Base-by-base conservation (phyloP, 2,888 invertebrate genomes). In the Tetragonula carbonaria region DNA sequence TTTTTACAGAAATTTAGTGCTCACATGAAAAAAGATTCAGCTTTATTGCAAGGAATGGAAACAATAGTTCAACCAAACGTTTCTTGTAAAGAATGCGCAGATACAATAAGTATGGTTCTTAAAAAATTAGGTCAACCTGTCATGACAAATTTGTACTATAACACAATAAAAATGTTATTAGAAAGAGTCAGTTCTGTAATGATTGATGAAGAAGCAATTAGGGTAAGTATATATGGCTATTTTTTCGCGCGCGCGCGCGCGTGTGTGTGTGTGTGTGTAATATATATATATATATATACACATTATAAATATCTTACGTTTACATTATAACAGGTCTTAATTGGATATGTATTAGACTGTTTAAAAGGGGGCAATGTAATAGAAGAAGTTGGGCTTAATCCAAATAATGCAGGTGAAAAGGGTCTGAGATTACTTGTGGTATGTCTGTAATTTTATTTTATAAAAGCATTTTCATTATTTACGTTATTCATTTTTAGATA, bases 141-240 rank as follows among this genome's bases (percentile, higher is more conserved):
- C 4, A 98, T 98, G 97, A 98, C 98, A 3, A 99, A 99, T 95
- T 95, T 98, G 57, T 98, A 99, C 94, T 99, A 99, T 95, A 98
- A 98, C 94, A 98, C 98, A 1, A 98, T 99, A 63, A 99, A 99
- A 95, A 98, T 98, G 97, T 95, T 99, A 70, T 95, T 99, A 80
- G 99, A 99, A 95, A 96, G 99, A 81, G 97, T 99, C 21, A 99
- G 99, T 86, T 99, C 98, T 0, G 98, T 99, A 8, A 98, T 99
- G 97, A 97, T 99, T 18, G 99, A 99, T 94, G 97, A 97, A 91
- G 97, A 97, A 86, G 97, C 99, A 0, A 96, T 99, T 90, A 96
- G 97, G 86, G 96, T 98, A 92, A 89, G 59, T 72, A 66, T 62
- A 57, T 11, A 21, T 14, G 18, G 50, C 68, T 14, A n/a, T 38